Conservation (phyloP, 2,888 invertebrate species). For the Miltochrista miniata region DNA sequence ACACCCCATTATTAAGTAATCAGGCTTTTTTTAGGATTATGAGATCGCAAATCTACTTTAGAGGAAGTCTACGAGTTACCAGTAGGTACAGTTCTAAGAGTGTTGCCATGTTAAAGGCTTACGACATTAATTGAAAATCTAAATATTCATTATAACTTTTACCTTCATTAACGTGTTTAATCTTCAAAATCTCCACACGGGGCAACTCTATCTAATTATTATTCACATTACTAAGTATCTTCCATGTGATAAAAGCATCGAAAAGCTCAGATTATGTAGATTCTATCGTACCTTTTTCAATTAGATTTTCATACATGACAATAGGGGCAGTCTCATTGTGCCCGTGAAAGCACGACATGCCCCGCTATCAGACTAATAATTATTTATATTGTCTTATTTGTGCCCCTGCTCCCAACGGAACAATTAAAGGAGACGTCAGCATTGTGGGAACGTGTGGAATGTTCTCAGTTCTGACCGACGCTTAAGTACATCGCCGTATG, state of each 20-base stretch:
- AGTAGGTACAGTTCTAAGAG: no score
- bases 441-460: slow-evolving; percentile 25
- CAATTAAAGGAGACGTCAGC: slow-evolving; percentile 33
- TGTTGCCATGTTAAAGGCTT: no score
- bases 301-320: slow-evolving; percentile 58
- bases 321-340: slow-evolving; percentile 51
- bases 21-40: no score
- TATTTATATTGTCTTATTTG: slow-evolving; percentile 66
- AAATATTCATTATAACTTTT: slow-evolving; percentile 4
- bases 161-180: slow-evolving; percentile 9
- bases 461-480: slow-evolving; percentile 16
- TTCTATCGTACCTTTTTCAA: slow-evolving; percentile 51
- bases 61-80: no score
- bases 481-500: background rate
- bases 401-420: slow-evolving; percentile 36
- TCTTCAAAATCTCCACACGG: slow-evolving; percentile 8
- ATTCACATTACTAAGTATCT: background rate
- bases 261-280: slow-evolving; percentile 40
- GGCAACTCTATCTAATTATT: slow-evolving; percentile 13
- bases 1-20: no score
- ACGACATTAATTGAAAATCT: slow-evolving; percentile 5
- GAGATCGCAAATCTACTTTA: no score
- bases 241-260: slow-evolving; percentile 7
- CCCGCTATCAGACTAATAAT: slow-evolving; percentile 57
- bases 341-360: slow-evolving; percentile 39